Base-by-base conservation (phyloP, 2,797 vertebrate species). In the Pitangus sulphuratus region DNA sequence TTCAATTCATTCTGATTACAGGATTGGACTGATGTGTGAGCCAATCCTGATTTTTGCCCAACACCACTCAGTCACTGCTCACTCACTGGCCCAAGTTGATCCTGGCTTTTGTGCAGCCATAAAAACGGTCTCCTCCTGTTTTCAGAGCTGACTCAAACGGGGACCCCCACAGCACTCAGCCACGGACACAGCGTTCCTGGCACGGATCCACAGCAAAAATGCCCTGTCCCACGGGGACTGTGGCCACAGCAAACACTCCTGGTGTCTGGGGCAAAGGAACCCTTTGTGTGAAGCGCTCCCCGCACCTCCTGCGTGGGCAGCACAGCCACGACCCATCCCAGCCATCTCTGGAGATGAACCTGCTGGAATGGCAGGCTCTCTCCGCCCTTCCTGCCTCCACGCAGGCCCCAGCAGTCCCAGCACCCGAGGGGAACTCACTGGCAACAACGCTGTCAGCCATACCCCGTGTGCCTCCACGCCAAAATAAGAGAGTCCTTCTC, bases 1-100 rank as follows among this genome's bases (percentile, higher is more conserved):
- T 76, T 92, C 90, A 94, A 77, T 92, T 93, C 86, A 89, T 64
- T 87, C 68, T 93, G 89, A 92, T 92, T 93, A 90, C 82, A 90
- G 81, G 71, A 92, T 47, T 93, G 92, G 84, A 80, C 86, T 71
- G 62, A 79, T 83, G 42, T 12, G 40, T 18, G 53, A 95, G 95
- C 84, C 94, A 94, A 17, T 37, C 30, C 78, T 90, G 60, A 70
- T 87, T 96, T 94, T 68, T 93, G 84, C 92, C 84, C 81, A 94
- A 42, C 22, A 83, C 13, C 70, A 91, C 66, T 90, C 72, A 86
- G 11, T 84, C 61, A 47, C 24, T 80, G 79, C 22, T 95, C 82
- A 40, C 47, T 57, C 70, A 25, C 60, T 77, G 75, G 90, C 44
- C 86, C 68, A 60, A 56, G 48, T 0, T 50, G 78, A 74, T 94